Evolutionary conservation across 2,888 invertebrate genomes (phyloP).

Genomic region (Torymus auratus): DNA sequence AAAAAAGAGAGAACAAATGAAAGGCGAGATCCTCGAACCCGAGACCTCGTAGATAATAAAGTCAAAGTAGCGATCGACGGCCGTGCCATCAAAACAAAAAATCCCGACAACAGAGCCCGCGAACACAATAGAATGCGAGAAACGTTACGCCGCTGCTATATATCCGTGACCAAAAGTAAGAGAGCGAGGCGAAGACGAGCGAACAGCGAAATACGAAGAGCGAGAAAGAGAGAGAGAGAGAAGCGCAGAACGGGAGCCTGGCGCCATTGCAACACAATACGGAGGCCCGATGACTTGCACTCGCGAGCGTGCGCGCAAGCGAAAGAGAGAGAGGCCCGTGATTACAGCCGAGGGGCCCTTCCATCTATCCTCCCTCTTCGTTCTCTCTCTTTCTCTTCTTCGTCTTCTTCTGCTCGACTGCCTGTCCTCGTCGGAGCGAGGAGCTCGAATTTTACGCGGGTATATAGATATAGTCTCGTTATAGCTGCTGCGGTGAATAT

Average conservation of each 20-base stretch:
- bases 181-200: constrained; percentile 37
- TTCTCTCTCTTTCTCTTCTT: constrained; percentile 39
- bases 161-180: constrained; percentile 24
- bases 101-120: too few relatives aligned
- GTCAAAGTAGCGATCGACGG: too few relatives aligned
- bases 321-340: constrained; percentile 60
- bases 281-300: constrained; percentile 72
- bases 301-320: constrained; percentile 62
- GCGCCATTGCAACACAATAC: constrained; percentile 74
- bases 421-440: background rate
- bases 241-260: constrained; percentile 72
- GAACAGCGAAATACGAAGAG: constrained; percentile 47
- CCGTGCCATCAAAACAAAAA: too few relatives aligned
- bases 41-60: too few relatives aligned
- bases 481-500: background rate
- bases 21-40: too few relatives aligned
- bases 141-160: constrained; percentile 56
- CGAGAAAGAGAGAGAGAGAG: constrained; percentile 46
- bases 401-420: constrained; percentile 5
- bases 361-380: constrained; percentile 57
- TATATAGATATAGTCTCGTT: background rate
- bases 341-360: constrained; percentile 67
- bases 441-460: constrained; percentile 12
- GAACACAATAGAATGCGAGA: constrained; percentile 58
- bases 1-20: too few relatives aligned